Evolutionary conservation across 1,140 invertebrate genomes (phyloP), one percentile per base, ranked within the genome.

Genomic region (Brachionus angularis): DNA sequence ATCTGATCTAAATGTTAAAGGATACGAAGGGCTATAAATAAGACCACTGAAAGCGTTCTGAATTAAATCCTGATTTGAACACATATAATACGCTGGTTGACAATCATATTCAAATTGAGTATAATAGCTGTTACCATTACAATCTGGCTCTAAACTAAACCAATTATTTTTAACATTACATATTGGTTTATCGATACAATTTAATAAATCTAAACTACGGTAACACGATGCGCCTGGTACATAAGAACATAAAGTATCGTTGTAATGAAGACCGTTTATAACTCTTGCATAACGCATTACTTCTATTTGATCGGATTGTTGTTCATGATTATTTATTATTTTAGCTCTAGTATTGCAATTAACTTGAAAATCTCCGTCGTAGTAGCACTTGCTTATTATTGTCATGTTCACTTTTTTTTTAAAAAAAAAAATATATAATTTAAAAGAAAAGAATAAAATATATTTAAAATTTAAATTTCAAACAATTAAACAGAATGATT

Each of bases 201-300:
- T 27, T 16, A 29, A 47, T 16, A 67, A 31, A 23, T 21, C 27
- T 12, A 33, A 29, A 5, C 31, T 67, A 7, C 62, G 62, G 25
- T 29, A 50, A 46, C 62, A 67, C 12, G 62, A 67, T 1, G 42
- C 31, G 23, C 42, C 42, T 10, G 62, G 62, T n/a, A 67, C 18
- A 27, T 47, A 67, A 1, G 62, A 67, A 50, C 62, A 67, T 23
- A 67, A 42, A 67, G 29, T 67, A 18, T 67, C 62, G 62, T 67
- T 67, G 42, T 67, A 33, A 33, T 67, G 62, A 14, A 67, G 31
- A 33, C 62, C 62, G 23, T 50, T 46, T 25, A 34, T 67, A 12
- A 67, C 62, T 67, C 47, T 67, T 67, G 62, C 62, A 67, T 67
- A 47, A 33, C 62, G 42, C 47, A 67, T 67, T 16, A 67, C 8